Base-by-base conservation (phyloP, 2,797 vertebrate species). In the Margarornis squamiger region DNA sequence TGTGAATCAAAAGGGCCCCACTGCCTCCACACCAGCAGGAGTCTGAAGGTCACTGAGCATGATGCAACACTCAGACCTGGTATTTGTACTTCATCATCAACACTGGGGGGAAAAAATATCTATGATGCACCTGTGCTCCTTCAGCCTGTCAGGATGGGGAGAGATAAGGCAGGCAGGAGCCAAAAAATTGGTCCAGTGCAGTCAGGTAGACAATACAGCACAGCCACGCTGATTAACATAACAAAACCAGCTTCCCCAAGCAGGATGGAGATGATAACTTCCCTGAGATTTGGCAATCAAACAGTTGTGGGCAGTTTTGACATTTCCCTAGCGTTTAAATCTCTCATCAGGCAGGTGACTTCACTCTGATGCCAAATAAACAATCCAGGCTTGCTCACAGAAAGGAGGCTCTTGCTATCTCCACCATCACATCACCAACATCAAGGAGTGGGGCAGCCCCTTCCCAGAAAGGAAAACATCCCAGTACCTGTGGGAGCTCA, bases 271-370 rank as follows among this genome's bases (percentile, higher is more conserved):
- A 86, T 10, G 13, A 38, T 49, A 83, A 80, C 38, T 95, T 92
- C 88, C 81, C 81, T 54, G 68, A 93, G 92, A 96, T 75, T 79
- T 80, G 84, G 81, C 86, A 95, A 91, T 86, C 29, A 93, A 88
- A 79, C 34, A 87, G 46, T 36, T 92, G 71, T 76, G 86, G 93
- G 92, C 78, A 96, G 78, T 95, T 96, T 77, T 93, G 91, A 89
- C 78, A 74, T 89, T 82, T 93, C 75, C 61, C 48, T 86, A 76
- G 84, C 67, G 62, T 88, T 90, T 62, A 55, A 48, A 90, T 93
- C 83, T 92, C 93, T 93, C 93, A 86, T 75, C 86, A 39, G 77
- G 77, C 91, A 93, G 84, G 94, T 95, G 90, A 95, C 94, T 95
- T 94, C 86, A 95, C 72, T 76, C 84, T 63, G 41, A 52, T 11